phyloP scores from a whole-genome alignment of 2,113 vertebrate species.

The Atlantisia rogersi region DNA sequence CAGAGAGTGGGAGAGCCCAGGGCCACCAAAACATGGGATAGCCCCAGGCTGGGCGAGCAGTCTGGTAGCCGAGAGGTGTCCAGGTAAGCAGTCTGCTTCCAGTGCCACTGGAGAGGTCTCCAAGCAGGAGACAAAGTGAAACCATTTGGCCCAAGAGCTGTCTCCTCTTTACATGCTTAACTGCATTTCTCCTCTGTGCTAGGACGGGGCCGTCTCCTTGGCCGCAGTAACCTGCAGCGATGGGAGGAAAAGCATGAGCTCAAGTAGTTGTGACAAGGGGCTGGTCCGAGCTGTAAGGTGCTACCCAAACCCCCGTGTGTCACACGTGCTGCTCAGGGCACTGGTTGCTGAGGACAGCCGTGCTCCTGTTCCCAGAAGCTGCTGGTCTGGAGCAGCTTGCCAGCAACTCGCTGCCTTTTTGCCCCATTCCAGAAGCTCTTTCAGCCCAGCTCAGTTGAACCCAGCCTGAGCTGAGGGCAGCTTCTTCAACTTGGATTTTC shows the following conservation, averaged over 20 bases:
- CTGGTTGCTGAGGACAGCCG: rapidly evolving
- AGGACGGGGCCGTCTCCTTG: background rate
- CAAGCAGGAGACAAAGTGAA: background rate
- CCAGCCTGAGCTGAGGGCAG: background rate
- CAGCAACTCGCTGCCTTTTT: background rate
- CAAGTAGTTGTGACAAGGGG: background rate
- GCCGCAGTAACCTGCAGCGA: background rate
- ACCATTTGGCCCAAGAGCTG: background rate
- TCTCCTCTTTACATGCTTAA: rapidly evolving
- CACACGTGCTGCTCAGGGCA: background rate
- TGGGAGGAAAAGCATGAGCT: background rate
- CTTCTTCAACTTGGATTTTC: background rate
- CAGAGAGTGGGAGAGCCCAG: background rate
- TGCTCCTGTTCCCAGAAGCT: background rate
- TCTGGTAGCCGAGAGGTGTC: background rate
- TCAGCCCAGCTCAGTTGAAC: background rate
- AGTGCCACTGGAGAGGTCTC: background rate
- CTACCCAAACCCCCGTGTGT: background rate
- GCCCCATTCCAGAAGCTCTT: background rate
- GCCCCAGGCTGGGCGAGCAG: background rate
- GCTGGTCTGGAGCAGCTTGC: background rate
- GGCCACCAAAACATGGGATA: rapidly evolving
- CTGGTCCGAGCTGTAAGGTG: background rate
- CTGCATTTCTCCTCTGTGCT: background rate
- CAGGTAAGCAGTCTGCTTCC: background rate